These are phyloP conservation scores for Geococcyx californianus DNA, from an alignment of 2,113 vertebrate genomes.

Conservation along the genomic window DNA sequence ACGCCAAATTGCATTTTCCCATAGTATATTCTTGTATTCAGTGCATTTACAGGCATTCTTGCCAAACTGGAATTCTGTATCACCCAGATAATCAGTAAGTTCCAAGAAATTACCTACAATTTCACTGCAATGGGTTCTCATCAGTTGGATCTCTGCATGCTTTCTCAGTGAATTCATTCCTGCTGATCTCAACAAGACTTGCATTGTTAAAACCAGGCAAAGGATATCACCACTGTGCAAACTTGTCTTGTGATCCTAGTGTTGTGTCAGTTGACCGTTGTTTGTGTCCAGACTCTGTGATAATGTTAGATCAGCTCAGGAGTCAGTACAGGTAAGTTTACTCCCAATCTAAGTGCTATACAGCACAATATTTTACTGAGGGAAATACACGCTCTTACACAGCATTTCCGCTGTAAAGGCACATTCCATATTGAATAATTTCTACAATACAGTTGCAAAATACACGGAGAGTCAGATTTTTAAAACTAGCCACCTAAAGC, in stretches of 20 bases:
- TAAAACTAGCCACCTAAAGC: neutral
- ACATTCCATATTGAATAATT: neutral
- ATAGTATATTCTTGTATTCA: neutral
- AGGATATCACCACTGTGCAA: neutral
- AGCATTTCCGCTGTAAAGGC: neutral
- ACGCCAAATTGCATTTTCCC: neutral
- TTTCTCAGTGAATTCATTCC: neutral
- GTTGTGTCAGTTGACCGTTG: neutral
- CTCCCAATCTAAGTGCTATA: neutral
- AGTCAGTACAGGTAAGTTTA: neutral
- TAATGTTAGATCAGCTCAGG: neutral
- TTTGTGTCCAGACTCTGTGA: neutral
- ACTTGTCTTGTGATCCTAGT: neutral
- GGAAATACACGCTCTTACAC: neutral
- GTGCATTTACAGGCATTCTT: neutral
- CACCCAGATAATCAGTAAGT: neutral
- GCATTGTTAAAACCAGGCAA: neutral
- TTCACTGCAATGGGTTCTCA: neutral
- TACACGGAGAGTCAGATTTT: neutral
- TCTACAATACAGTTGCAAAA: neutral
- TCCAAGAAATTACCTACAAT: neutral
- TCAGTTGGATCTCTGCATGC: neutral
- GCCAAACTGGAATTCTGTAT: neutral
- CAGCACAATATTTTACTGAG: neutral
- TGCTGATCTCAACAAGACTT: neutral